Evolutionary conservation across 1,140 invertebrate genomes (phyloP), one percentile per base, ranked within the genome.

Genomic region (Drosophila sturtevanti): DNA sequence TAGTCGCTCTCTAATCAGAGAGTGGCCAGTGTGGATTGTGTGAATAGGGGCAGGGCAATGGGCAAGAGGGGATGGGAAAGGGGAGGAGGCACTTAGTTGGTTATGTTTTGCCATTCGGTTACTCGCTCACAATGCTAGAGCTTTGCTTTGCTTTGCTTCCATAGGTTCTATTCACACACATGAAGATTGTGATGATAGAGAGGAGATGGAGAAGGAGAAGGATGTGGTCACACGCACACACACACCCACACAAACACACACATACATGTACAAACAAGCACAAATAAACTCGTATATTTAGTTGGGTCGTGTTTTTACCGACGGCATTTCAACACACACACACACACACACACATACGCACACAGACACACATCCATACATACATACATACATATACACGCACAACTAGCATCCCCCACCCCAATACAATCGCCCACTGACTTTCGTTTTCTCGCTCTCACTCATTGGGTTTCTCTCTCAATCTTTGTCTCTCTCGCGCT

Each of bases 1-100:
- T 80, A 79, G 73, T 31, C 55, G 35, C 66, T 75, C 81, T 75
- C 81, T 84, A 84, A 84, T 84, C 80, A 84, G 55, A 14, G 14
- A 0, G 0, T 21, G 14, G 48, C 59, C 51, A 34, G 2, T 37
- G 51, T 27, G n/a, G 3, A 31, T 7, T n/a, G 41, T 9, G 51
- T 55, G 10, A 16, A 34, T 56, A 55, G 52, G 24, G 52, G 22
- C 52, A 52, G 51, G n/a, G n/a, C 51, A 31, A 14, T 22, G 27
- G 12, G 38, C 2, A 12, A 1, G 11, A 3, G 37, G 37, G 37
- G 5, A n/a, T 5, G 7, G 38, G 10, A 7, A 1, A 14, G 38
- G 14, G 41, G 7, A 9, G 16, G 41, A 4, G 41, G 11, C 6
- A 14, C 11, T 44, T 58, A 58, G 55, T 18, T 12, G 21, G 24